A percentile compares a stretch with the other conserved stretches of the same genome.
phyloP scores from a whole-genome alignment of 2,888 invertebrate species.

The Temnothorax rugatulus region DNA sequence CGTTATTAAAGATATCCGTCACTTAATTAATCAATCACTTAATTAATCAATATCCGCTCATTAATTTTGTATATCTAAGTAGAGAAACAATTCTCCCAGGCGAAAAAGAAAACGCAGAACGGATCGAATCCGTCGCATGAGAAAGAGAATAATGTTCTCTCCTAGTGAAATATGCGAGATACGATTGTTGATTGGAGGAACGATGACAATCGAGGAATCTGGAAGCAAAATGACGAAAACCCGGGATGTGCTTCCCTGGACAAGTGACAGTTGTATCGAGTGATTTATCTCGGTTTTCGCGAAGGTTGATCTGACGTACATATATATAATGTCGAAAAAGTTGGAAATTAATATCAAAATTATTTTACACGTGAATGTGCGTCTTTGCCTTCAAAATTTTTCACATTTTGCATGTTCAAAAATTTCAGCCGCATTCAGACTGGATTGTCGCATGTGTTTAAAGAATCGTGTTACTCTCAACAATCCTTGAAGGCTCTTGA shows the following conservation, averaged over 20 bases:
- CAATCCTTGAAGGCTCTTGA: not conserved
- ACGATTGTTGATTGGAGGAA: slow-evolving; percentile 1
- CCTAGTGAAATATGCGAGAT: slow-evolving; percentile 34
- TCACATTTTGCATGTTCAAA: not conserved
- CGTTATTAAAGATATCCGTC: slow-evolving; percentile 78
- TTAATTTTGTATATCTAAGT: slow-evolving; percentile 73
- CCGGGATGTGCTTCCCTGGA: not conserved
- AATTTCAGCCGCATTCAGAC: not conserved
- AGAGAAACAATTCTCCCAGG: slow-evolving; percentile 64
- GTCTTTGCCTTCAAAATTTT: not conserved
- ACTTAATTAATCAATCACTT: slow-evolving; percentile 61
- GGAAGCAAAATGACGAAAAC: slow-evolving; percentile 14
- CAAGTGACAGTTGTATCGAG: not conserved
- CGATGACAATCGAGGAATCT: slow-evolving; percentile 30
- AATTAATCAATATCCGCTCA: slow-evolving; percentile 54
- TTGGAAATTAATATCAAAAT: not conserved
- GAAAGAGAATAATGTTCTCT: slow-evolving; percentile 54
- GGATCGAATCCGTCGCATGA: slow-evolving; percentile 61
- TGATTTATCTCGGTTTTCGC: not conserved
- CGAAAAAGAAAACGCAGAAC: slow-evolving; percentile 5
- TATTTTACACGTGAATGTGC: not conserved
- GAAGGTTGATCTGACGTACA: not conserved
- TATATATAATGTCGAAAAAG: not conserved
- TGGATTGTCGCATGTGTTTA: not conserved
- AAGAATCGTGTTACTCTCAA: not conserved